A percentile compares a stretch with the other conserved stretches of the same genome.
phyloP scores from a whole-genome alignment of 2,797 vertebrate species.

The Cuculus canorus region DNA sequence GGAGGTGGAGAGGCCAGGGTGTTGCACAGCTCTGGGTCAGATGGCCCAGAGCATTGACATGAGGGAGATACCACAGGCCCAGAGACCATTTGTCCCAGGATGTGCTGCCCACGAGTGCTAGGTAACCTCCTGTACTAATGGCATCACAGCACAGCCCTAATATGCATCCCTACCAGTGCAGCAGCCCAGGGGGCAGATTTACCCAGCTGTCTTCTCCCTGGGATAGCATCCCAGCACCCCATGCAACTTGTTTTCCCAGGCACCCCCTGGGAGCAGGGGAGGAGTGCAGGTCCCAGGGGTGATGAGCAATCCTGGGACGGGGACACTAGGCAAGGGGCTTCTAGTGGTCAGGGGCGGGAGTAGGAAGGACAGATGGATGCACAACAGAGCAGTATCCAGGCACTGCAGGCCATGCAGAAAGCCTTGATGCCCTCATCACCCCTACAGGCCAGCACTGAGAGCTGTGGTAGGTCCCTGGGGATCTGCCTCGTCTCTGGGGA shows the following conservation, averaged over 20 bases:
- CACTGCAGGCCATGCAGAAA: neutral
- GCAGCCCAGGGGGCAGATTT: neutral
- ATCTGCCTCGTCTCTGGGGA: neutral
- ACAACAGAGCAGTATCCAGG: neutral
- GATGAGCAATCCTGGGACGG: neutral
- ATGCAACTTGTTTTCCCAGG: neutral
- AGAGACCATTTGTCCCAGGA: neutral
- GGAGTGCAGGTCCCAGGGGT: neutral
- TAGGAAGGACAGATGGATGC: neutral
- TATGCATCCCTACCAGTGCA: neutral
- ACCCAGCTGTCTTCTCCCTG: neutral
- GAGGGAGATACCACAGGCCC: neutral
- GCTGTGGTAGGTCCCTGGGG: neutral
- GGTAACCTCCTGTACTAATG: too few species aligned
- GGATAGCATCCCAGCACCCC: neutral
- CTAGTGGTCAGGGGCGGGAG: neutral
- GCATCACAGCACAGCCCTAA: neutral
- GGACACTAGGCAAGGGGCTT: neutral
- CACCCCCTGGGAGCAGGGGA: neutral
- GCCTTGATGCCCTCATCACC: neutral
- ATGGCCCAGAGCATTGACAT: neutral
- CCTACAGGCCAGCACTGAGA: neutral
- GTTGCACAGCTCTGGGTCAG: neutral
- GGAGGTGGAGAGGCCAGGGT: neutral
- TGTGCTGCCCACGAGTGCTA: fast-evolving